Conservation (phyloP, 1,140 invertebrate genomes). For the Micrasema minimum region DNA sequence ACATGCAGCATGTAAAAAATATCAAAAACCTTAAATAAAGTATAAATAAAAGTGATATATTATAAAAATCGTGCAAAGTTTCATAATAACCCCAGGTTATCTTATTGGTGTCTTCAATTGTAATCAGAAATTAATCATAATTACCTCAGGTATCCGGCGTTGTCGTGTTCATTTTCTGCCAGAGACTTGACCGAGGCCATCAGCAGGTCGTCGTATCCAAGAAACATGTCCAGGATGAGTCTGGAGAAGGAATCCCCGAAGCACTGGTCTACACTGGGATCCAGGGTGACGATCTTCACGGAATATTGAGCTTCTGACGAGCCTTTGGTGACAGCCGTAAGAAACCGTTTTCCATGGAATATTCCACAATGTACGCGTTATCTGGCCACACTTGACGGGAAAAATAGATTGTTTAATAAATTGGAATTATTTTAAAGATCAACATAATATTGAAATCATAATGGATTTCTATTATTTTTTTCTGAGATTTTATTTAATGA, state of each 20-base stretch:
- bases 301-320: conserved; percentile 87
- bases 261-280: conserved; percentile 88
- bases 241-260: conserved; percentile 94
- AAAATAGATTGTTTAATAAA: conserved; percentile 1
- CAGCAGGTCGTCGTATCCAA: conserved; percentile 96
- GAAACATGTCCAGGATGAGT: conserved; percentile 89
- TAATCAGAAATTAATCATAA: no score
- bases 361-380: conserved; percentile 97
- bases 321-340: conserved; percentile 88
- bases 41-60: no score
- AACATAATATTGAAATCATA: no score
- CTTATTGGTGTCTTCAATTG: no score
- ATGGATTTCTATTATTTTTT: no score
- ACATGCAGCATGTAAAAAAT: no score
- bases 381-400: conserved; percentile 77
- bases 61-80: no score
- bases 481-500: no score
- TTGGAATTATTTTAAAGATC: no score
- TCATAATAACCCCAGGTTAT: no score
- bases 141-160: conserved; percentile 91
- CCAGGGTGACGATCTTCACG: conserved; percentile 93
- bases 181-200: conserved; percentile 96
- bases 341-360: conserved; percentile 97
- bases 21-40: no score
- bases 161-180: conserved; percentile 91